Percentiles rank a stretch among this genome's conserved stretches.
Conservation (phyloP, 2,888 invertebrate species). For the Yponomeuta cagnagella region DNA sequence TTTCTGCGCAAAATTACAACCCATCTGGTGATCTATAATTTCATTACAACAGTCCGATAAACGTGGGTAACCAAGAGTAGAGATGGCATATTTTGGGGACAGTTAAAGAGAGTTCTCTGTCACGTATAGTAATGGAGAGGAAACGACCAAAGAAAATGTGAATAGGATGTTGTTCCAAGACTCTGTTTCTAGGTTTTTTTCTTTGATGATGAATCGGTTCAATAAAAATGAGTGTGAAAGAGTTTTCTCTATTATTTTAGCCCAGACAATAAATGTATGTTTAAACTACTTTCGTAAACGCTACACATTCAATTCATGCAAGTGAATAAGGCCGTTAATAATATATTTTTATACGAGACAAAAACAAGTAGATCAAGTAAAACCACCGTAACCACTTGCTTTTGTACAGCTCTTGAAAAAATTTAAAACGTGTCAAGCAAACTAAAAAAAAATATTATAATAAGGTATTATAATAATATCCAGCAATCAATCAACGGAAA, state of each 20-base stretch:
- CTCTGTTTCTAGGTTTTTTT: slow-evolving; percentile 39
- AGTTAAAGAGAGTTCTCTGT: not conserved
- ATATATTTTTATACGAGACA: too few species aligned
- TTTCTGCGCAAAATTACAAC: not conserved
- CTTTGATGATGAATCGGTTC: slow-evolving; percentile 10
- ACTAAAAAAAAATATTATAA: too few species aligned
- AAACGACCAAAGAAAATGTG: slow-evolving; percentile 30
- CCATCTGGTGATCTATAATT: not conserved
- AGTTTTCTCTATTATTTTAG: not conserved
- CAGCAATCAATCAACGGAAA: not conserved
- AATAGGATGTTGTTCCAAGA: slow-evolving; percentile 60
- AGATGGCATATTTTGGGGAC: not conserved
- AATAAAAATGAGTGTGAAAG: not conserved
- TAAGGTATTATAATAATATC: not conserved
- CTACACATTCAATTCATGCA: not conserved
- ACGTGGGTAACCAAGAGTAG: not conserved
- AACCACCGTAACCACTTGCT: too few species aligned
- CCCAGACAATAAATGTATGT: not conserved
- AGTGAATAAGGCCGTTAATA: not conserved
- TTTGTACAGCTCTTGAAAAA: too few species aligned
- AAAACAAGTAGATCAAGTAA: too few species aligned
- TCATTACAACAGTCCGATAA: not conserved
- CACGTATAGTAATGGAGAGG: not conserved
- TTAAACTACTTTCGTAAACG: not conserved
- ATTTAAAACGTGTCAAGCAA: too few species aligned